Evolutionary conservation across 2,888 invertebrate genomes (phyloP).

Genomic region (Heliconius cydno): DNA sequence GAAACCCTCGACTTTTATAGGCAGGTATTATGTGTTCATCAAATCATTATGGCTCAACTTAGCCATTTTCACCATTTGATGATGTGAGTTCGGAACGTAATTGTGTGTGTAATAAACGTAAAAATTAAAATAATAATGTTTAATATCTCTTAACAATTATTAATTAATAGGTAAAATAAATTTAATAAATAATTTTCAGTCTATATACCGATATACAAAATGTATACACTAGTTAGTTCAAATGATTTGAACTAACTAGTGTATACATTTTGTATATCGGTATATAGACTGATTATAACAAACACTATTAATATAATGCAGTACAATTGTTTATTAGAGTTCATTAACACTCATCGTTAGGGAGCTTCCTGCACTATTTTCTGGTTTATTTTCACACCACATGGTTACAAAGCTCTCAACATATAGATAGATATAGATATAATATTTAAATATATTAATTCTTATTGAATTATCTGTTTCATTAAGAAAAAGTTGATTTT

Average conservation of each 20-base stretch:
- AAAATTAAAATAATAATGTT: too few relatives aligned
- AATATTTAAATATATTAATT: not conserved
- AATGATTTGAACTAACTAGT: conserved; percentile 28
- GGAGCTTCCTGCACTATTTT: conserved; percentile 41
- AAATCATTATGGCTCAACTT: too few relatives aligned
- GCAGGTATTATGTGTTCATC: too few relatives aligned
- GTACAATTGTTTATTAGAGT: conserved; percentile 44
- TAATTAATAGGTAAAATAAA: not conserved
- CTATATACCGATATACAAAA: not conserved
- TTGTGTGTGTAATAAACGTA: too few relatives aligned
- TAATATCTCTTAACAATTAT: too few relatives aligned
- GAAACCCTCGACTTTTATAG: too few relatives aligned
- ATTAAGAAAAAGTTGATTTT: too few relatives aligned
- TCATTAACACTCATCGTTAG: conserved; percentile 47
- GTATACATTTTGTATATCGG: too few relatives aligned
- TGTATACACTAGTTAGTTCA: not conserved
- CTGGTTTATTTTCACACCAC: conserved; percentile 25
- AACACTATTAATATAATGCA: conserved; percentile 32
- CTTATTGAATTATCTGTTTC: too few relatives aligned
- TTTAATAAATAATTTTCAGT: not conserved
- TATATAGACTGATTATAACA: too few relatives aligned
- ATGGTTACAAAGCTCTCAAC: not conserved
- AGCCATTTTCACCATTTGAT: too few relatives aligned
- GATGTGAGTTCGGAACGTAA: too few relatives aligned
- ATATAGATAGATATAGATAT: not conserved